A percentile compares a stretch with the other conserved stretches of the same genome.
phyloP scores from a whole-genome alignment of 2,888 invertebrate species.

The Coleophora flavipennella region DNA sequence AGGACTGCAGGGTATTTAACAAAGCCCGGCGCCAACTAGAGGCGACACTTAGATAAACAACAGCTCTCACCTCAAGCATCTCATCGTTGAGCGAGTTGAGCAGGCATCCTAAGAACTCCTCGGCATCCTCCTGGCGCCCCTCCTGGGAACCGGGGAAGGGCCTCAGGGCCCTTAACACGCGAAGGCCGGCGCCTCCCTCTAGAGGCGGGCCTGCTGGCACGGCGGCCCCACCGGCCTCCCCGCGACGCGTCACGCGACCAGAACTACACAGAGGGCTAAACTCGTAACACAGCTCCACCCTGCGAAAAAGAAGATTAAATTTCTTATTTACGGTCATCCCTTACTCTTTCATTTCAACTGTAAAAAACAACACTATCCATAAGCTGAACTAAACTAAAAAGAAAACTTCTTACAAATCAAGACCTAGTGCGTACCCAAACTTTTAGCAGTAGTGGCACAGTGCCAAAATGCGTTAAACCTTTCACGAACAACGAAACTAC shows the following conservation, averaged over 20 bases:
- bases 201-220: slow-evolving; percentile 85
- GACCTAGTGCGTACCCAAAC: too few species aligned
- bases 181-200: slow-evolving; percentile 90
- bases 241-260: slow-evolving; percentile 33
- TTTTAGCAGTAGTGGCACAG: too few species aligned
- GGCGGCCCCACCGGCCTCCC: slow-evolving; percentile 51
- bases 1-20: slow-evolving; percentile 78
- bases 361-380: too few species aligned
- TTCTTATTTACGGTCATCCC: too few species aligned
- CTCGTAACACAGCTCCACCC: slow-evolving; percentile 85
- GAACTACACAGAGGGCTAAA: slow-evolving; percentile 77
- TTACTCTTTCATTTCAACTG: too few species aligned
- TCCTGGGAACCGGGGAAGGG: slow-evolving; percentile 78
- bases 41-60: too few species aligned
- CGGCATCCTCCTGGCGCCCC: slow-evolving; percentile 97
- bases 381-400: too few species aligned
- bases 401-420: too few species aligned
- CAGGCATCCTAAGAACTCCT: slow-evolving; percentile 94
- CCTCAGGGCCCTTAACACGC: slow-evolving; percentile 84
- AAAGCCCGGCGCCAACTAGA: too few species aligned
- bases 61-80: slow-evolving; percentile 84
- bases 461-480: too few species aligned
- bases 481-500: too few species aligned
- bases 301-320: slow-evolving; percentile 31
- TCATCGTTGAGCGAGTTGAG: slow-evolving; percentile 97